These are phyloP conservation scores for Eupeodes corollae DNA, from an alignment of 1,140 invertebrate species.

Conservation along the genomic window DNA sequence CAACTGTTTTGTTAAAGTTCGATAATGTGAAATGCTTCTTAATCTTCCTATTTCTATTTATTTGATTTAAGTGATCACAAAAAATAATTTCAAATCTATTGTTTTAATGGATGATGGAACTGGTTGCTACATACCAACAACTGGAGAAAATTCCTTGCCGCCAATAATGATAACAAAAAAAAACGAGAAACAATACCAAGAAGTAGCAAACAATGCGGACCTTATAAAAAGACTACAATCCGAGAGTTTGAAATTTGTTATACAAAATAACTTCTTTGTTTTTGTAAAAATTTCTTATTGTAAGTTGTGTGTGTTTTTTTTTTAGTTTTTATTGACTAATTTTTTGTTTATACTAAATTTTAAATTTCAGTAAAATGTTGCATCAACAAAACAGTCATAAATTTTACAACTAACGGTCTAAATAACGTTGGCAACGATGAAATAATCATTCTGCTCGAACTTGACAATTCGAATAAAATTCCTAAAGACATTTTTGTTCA, in stretches of 20 bases:
- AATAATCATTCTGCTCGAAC: constrained; percentile 67
- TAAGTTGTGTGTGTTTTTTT: constrained; percentile 39
- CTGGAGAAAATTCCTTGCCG: constrained; percentile 41
- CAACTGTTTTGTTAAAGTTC: too few species aligned
- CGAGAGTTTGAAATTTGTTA: constrained; percentile 62
- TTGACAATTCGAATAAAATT: constrained; percentile 52
- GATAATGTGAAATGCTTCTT: too few species aligned
- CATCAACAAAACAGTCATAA: constrained; percentile 68
- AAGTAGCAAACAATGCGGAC: constrained; percentile 41
- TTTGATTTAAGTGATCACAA: constrained; percentile 3
- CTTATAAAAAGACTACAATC: constrained; percentile 44
- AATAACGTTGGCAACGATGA: constrained; percentile 78
- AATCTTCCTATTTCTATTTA: background rate
- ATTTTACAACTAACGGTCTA: constrained; percentile 67
- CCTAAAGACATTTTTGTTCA: constrained; percentile 71
- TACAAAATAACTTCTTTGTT: constrained; percentile 68
- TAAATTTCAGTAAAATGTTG: constrained; percentile 62
- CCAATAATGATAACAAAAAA: constrained; percentile 33
- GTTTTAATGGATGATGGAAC: constrained; percentile 28
- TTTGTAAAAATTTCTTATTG: constrained; percentile 65
- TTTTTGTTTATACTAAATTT: background rate
- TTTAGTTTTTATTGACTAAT: background rate
- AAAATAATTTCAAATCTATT: constrained; percentile 24
- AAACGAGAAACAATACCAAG: constrained; percentile 37
- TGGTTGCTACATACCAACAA: constrained; percentile 47